These are phyloP conservation scores for Cylindroiulus punctatus DNA, from an alignment of 2,888 invertebrate genomes.

Conservation along the genomic window DNA sequence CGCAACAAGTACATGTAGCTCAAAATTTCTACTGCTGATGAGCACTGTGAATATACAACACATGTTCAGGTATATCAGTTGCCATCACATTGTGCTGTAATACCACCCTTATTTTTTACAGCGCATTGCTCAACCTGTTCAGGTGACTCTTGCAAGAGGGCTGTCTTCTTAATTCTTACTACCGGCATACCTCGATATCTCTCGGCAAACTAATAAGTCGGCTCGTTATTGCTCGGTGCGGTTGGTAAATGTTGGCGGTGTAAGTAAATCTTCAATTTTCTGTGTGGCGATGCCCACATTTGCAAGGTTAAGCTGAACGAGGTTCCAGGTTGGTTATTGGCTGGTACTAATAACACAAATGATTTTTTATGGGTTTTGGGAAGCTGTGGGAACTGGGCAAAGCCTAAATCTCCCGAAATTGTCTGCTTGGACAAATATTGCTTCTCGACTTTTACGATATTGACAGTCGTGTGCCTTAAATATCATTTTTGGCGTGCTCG, in stretches of 20 bases:
- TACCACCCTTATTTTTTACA: too few relatives aligned
- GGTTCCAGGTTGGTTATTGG: background rate
- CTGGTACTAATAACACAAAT: background rate
- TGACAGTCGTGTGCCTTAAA: conserved; percentile 13
- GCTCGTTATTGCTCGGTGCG: too few relatives aligned
- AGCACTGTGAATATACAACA: too few relatives aligned
- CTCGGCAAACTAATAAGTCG: too few relatives aligned
- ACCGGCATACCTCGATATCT: too few relatives aligned
- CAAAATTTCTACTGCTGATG: too few relatives aligned
- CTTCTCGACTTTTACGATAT: conserved; percentile 9
- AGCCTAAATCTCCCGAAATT: conserved; percentile 40
- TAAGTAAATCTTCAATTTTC: background rate
- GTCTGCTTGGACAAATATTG: conserved; percentile 33
- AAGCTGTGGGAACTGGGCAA: background rate
- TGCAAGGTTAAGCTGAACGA: background rate
- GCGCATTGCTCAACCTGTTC: too few relatives aligned
- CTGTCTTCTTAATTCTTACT: too few relatives aligned
- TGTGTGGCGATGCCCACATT: background rate
- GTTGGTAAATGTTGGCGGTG: background rate
- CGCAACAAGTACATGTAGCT: too few relatives aligned
- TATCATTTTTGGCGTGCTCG: conserved; percentile 35
- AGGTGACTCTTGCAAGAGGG: too few relatives aligned
- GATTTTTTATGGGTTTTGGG: conserved; percentile 23
- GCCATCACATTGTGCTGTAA: too few relatives aligned
- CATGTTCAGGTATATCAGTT: too few relatives aligned